Base-by-base conservation (phyloP, 92 coral and sea anemone species). In the Siderastrea siderea region DNA sequence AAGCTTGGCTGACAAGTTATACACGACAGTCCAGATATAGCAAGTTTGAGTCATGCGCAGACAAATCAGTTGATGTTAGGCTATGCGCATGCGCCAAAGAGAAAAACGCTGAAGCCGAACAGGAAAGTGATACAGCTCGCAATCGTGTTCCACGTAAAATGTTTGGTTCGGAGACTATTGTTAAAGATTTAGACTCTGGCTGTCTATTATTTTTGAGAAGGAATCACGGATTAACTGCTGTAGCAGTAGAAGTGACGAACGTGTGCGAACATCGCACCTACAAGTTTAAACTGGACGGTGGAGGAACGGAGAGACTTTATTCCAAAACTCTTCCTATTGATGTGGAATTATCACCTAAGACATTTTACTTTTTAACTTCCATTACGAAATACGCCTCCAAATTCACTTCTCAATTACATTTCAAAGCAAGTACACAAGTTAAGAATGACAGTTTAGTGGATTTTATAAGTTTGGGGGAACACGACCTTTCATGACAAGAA, bases 21-120 rank as follows among this genome's bases (percentile, higher is more conserved):
- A 76, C 46, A 7, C 88, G 88, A 5, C 65, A 75, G 82, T 84
- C 88, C 51, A 58, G 26, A 50, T 96, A 94, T 70, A 92, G 93
- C 88, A 86, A 77, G 83, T 96, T 94, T 86, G 88, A 92, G 77
- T 76, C 90, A 89, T 96, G 99, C 88, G 96, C 90, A 59, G 99
- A 96, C 59, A 80, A 87, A 15, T 85, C 86, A 59, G 96, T 96
- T 44, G 95, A 96, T 48, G 66, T 93, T 16, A 83, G 80, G 79
- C 86, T 94, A 2, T 96, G 99, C 94, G 94, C 99, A 73, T 96
- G 99, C 89, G 90, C 91, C 46, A 82, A 11, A 14, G 47, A 50
- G 16, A 19, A 51, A 83, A 47, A 43, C 71, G 49, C 55, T 26
- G 38, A 26, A 26, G 38, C 38, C 38, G 38, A 26, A 26, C 38